A percentile compares a stretch with the other conserved stretches of the same genome.
Conservation (phyloP, 2,797 vertebrate genomes). For the Sebastes hubbsi region DNA sequence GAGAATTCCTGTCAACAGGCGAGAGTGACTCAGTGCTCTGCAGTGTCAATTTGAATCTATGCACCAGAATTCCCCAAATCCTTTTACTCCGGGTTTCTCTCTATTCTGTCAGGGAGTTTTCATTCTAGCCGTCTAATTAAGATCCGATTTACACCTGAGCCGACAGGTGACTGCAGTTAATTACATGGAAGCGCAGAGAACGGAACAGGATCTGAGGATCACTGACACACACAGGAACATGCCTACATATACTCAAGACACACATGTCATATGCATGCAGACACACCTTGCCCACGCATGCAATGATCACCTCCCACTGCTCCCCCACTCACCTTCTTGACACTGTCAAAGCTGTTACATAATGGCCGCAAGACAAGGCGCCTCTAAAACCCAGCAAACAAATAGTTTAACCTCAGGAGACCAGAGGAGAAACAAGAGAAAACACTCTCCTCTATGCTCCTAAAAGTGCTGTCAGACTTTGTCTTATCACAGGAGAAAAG, state of each 20-base stretch:
- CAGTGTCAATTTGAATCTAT: slow-evolving; percentile 20
- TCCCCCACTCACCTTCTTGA: slow-evolving; percentile 12
- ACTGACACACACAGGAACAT: neutral
- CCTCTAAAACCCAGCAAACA: slow-evolving; percentile 27
- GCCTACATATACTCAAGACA: neutral
- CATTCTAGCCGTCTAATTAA: slow-evolving; percentile 34
- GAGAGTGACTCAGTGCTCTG: slow-evolving; percentile 15
- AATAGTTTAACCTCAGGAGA: slow-evolving; percentile 29
- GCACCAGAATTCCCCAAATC: slow-evolving; percentile 17
- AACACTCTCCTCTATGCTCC: slow-evolving; percentile 20
- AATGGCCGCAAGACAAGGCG: neutral
- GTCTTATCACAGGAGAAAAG: slow-evolving; percentile 16
- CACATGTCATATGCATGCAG: neutral
- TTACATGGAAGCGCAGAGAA: slow-evolving; percentile 14
- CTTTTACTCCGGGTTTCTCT: slow-evolving; percentile 27
- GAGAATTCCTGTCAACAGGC: slow-evolving; percentile 18
- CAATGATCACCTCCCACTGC: neutral
- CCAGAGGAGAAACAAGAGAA: slow-evolving; percentile 24
- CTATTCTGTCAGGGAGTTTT: slow-evolving; percentile 35
- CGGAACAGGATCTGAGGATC: slow-evolving; percentile 9
- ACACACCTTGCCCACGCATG: neutral
- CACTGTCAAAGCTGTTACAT: slow-evolving; percentile 3
- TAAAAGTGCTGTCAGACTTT: slow-evolving; percentile 25
- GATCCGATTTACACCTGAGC: slow-evolving; percentile 36
- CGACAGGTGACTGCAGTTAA: slow-evolving; percentile 44